Evolutionary conservation across 2,888 invertebrate genomes (phyloP), one percentile per base, ranked within the genome.

Genomic region (Xanthostigma xanthostigma): DNA sequence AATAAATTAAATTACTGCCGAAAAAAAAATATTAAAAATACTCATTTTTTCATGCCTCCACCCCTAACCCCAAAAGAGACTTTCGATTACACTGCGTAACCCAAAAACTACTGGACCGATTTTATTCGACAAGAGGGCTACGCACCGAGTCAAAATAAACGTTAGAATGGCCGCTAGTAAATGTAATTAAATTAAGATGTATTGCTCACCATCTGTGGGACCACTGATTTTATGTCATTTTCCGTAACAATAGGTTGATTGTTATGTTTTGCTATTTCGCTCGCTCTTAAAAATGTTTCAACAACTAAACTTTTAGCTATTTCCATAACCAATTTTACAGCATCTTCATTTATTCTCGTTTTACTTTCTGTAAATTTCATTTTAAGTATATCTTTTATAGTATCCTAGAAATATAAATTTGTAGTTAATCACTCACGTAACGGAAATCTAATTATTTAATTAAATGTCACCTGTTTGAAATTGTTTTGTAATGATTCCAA

Each of bases 221-320:
- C 60, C 58, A 75, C 71, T 56, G 69, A 69, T 57, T 76, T 75
- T 43, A 75, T 68, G 59, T 76, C 72, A 53, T 74, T 71, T 51
- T 74, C 61, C 46, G 68, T 70, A 17, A 76, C 70, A 53, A 61
- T 64, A 50, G 67, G 66, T 51, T 66, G 67, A 54, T 66, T 65
- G 55, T 75, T 72, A 4, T 65, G 56, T 41, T 69, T 58, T 1
- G 76, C 74, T 51, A 71, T 71, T 53, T 65, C 72, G 39, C 71
- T 68, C 4, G 76, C 72, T 39, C 76, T 61, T 46, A 73, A 58
- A 41, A 74, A 69, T 8, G 74, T 70, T 61, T 78, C 78, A 0
- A 73, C 68, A 9, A 73, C 72, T 42, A 77, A 58, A 50, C 69
- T 67, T 59, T 75, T 75, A 3, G 70, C 67, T 35, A 76, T 64